Base-by-base conservation (phyloP, 2,113 vertebrate genomes). In the Glaucidium brasilianum region DNA sequence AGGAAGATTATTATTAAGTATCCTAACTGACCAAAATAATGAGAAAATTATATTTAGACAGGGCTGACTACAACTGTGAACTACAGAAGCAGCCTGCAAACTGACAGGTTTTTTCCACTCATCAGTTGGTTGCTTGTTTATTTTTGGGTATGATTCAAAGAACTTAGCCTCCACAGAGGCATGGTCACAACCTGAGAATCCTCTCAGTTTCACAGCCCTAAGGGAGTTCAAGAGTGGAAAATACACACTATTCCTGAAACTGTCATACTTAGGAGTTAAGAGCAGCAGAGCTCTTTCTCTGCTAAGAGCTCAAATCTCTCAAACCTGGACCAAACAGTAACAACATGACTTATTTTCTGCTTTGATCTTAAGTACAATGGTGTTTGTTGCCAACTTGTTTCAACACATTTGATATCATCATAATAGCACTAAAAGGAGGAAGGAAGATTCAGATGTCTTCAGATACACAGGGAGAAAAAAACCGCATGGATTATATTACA, bases 191-290 rank as follows among this genome's bases (percentile, higher is more conserved):
- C 17, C 15, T 37, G 50, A 64, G 18, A 80, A 71, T 41, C 35
- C 37, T 91, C 67, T 30, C 67, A 37, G 2, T 49, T 80, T 56
- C 59, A 56, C 39, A 83, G 19, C 25, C 66, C 49, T 30, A 4
- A 41, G 47, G 39, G 23, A 83, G 52, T 4, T 67, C 16, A n/a
- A 17, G 27, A 83, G 30, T 5, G 6, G 26, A 69, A 74, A 78
- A 49, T 0, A 2, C 2, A 0, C 8, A 2, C 32, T 15, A 15
- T 17, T 62, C 11, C 50, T 64, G 66, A 71, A 80, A 59, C n/a
- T 59, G 29, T 16, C 60, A 67, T 55, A 49, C n/a, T 35, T 3
- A 11, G 27, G 32, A 67, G 16, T 47, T 80, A 63, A 56, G 47
- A 85, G 74, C 56, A 82, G 81, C 52, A 78, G 56, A 49, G 72